phyloP scores from a whole-genome alignment of 1,140 invertebrate species.

The Hyles euphorbiae region DNA sequence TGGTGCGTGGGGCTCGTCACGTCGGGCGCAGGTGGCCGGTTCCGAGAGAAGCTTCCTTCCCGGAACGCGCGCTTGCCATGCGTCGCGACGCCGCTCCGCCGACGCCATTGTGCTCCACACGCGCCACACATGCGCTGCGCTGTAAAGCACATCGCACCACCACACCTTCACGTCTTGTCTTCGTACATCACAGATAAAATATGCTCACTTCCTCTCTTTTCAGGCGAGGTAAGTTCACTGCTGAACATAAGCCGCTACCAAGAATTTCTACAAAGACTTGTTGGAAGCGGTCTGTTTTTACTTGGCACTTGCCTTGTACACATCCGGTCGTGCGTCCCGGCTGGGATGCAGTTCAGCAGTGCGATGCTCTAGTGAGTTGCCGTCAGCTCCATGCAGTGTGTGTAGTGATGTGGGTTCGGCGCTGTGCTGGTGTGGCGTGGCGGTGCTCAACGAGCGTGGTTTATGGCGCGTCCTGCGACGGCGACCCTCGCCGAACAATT shows the following conservation, averaged over 20 bases:
- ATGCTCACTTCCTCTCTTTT: too few relatives aligned
- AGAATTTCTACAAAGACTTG: too few relatives aligned
- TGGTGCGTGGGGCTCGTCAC: constrained; percentile 18
- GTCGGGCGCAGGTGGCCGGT: constrained; percentile 33
- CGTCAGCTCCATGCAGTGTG: background rate
- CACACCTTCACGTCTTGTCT: too few relatives aligned
- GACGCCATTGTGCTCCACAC: constrained; percentile 18
- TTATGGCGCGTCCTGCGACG: constrained; percentile 6
- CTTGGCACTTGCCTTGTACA: too few relatives aligned
- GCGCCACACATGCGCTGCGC: background rate
- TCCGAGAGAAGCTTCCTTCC: constrained; percentile 53
- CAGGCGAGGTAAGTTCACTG: too few relatives aligned
- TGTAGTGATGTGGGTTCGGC: background rate
- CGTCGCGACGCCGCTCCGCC: constrained; percentile 10
- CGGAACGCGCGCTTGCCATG: constrained; percentile 28
- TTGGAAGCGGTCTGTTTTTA: too few relatives aligned
- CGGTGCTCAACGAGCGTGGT: constrained; percentile 18
- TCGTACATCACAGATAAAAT: too few relatives aligned
- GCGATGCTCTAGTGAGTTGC: constrained; percentile 2
- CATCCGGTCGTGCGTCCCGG: constrained; percentile 2
- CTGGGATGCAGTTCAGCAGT: constrained; percentile 17
- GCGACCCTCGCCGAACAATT: too few relatives aligned
- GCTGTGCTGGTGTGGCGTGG: background rate
- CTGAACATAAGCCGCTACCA: too few relatives aligned
- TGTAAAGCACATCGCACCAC: too few relatives aligned